These are phyloP conservation scores for Autographa gamma DNA, from an alignment of 2,888 invertebrate genomes.

Conservation along the genomic window DNA sequence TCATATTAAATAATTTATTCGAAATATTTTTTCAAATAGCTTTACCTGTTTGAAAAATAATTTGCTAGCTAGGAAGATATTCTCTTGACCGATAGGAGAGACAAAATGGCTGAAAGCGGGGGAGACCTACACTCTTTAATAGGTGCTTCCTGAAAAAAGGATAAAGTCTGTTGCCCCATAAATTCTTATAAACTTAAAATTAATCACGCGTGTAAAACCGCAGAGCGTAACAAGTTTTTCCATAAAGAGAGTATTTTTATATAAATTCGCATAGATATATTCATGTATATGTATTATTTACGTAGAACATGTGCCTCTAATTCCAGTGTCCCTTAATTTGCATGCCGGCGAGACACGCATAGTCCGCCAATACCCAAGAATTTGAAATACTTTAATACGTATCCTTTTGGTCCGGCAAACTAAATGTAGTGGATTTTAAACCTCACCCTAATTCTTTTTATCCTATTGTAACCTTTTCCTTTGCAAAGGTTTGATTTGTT, in stretches of 20 bases:
- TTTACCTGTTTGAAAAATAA: no score
- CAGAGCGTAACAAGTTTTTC: no score
- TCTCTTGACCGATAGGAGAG: no score
- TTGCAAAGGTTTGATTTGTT: neutral
- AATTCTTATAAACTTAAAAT: no score
- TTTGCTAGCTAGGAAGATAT: no score
- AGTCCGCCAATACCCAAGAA: conserved; percentile 30
- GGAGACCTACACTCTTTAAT: no score
- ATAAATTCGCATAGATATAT: neutral
- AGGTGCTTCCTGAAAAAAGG: no score
- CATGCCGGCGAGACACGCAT: conserved; percentile 25
- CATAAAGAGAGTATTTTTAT: neutral
- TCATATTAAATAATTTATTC: neutral
- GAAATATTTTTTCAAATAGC: no score
- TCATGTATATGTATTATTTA: neutral
- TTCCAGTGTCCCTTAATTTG: conserved; percentile 27
- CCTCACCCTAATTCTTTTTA: conserved; percentile 42
- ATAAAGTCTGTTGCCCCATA: no score
- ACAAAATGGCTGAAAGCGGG: no score
- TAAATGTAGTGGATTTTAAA: conserved; percentile 43
- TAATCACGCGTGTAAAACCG: no score
- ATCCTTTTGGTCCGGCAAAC: conserved; percentile 30
- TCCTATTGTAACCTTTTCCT: conserved; percentile 36
- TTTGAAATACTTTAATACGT: conserved; percentile 34
- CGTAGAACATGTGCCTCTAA: conserved; percentile 11